These are phyloP conservation scores for Cyclargus thomasi DNA, from an alignment of 1,140 invertebrate genomes.

Conservation along the genomic window DNA sequence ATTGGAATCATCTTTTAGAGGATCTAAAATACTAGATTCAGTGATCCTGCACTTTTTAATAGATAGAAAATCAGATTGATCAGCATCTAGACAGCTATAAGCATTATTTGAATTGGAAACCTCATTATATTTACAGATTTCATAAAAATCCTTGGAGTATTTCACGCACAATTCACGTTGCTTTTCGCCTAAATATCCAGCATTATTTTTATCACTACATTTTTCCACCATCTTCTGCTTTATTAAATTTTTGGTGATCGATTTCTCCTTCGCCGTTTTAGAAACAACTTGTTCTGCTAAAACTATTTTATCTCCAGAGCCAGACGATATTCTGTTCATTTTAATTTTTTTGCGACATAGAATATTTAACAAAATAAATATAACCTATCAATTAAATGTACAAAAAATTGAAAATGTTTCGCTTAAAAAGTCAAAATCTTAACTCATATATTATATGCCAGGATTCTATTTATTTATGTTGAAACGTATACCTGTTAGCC, in stretches of 20 bases:
- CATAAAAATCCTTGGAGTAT: not conserved
- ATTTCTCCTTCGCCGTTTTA: not conserved
- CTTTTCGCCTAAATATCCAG: not conserved
- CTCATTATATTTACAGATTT: not conserved
- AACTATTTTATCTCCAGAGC: not conserved
- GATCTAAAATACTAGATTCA: slow-evolving; percentile 54
- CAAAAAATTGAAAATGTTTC: too few species aligned
- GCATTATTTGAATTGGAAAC: not conserved
- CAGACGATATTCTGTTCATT: not conserved
- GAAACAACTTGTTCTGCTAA: not conserved
- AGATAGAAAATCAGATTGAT: not conserved
- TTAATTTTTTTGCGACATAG: not conserved
- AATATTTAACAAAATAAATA: too few species aligned
- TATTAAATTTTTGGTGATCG: not conserved
- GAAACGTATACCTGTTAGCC: too few species aligned
- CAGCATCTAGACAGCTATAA: not conserved
- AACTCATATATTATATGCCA: too few species aligned
- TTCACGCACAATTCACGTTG: not conserved
- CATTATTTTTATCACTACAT: not conserved
- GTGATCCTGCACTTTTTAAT: slow-evolving; percentile 48
- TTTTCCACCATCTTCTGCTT: not conserved
- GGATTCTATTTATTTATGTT: too few species aligned
- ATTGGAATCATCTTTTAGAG: slow-evolving; percentile 51
- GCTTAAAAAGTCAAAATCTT: too few species aligned
- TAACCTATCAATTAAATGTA: too few species aligned